Evolutionary conservation across 2,888 invertebrate species (phyloP), one percentile per base, ranked within the genome.

Genomic region (Seira ritae): DNA sequence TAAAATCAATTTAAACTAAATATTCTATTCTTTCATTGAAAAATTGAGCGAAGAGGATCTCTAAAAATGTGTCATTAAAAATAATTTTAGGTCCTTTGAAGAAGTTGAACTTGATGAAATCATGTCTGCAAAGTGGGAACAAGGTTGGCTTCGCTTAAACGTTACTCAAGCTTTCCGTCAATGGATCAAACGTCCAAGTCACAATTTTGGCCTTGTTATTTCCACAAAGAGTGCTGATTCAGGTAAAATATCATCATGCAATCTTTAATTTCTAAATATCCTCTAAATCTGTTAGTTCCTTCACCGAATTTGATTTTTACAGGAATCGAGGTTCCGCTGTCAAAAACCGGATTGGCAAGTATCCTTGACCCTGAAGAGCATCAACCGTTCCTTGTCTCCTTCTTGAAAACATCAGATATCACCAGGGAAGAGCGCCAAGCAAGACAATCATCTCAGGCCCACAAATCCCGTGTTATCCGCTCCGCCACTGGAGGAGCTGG

Each of bases 321-420:
- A 91, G 91, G 94, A 84, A 95, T 95, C 85, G 96, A 96, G 90
- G 92, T 96, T 12, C 94, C 95, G 89, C 95, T 97, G 0, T 95
- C 96, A 90, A 96, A 96, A 89, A 94, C 97, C 77, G 97, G 97
- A 0, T 24, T 88, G 95, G 95, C 87, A 93, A 94, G 3, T 94
- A 94, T 85, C 95, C 95, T 0, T 93, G 94, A 85, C 90, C 86
- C 89, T 20, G 95, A 95, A 89, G 96, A 96, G 86, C 95, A 95
- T 89, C 96, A 97, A 90, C 97, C 98, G 0, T 98, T 98, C 91
- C 93, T 98, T 93, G 97, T 97, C 10, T 97, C 96, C 0, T 98
- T 96, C 91, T 65, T 88, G 2, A 86, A 87, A 62, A 87, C 85
- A 8, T 77, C 81, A 10, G 88, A 85, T 10, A 19, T 70, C 6